Evolutionary conservation across 1,140 invertebrate genomes (phyloP), one percentile per base, ranked within the genome.

Genomic region (Cotesia typhae): DNA sequence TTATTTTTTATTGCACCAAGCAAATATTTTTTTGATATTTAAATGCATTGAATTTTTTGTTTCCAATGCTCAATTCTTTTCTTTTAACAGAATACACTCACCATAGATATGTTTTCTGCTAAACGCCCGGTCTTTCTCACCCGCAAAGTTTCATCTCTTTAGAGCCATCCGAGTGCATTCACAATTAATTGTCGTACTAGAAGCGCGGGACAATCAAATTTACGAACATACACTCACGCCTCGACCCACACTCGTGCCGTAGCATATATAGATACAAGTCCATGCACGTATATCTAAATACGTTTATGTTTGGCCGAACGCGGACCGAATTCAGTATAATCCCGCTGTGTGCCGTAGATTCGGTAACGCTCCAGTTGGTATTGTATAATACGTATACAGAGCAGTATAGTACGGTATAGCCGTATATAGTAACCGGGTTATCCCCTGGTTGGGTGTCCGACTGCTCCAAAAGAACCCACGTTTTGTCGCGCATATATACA

Each of bases 181-280:
- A 69, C 70, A 75, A 75, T 75, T 75, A 75, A 75, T 75, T 72
- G 74, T 75, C 70, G 74, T 60, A 38, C 47, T 60, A 60, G 52
- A 64, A 65, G 60, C 60, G 63, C 57, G 65, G 70, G 74, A 77
- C 76, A 75, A 77, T 77, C 73, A 76, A 77, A 76, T 79, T 75
- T 70, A 74, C 70, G 65, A 67, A 36, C 41, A 47, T 47, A 47
- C 41, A 47, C 41, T 47, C 41, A 47, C 41, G 10, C 41, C 64
- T 60, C 14, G 20, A 51, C 51, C 57, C 28, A 47, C 41, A 47
- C 5, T 10, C 41, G 4, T 28, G 1, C 28, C 28, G 28, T 2
- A 28, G 3, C 41, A 9, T 47, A 9, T 47, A 6, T 47, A 47
- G 2, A 7, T 47, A 7, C 10, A 7, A 6, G 41, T 47, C 1